Evolutionary conservation across 2,797 vertebrate species (phyloP), one percentile per base, ranked within the genome.

Genomic region (Amniataba percoides): DNA sequence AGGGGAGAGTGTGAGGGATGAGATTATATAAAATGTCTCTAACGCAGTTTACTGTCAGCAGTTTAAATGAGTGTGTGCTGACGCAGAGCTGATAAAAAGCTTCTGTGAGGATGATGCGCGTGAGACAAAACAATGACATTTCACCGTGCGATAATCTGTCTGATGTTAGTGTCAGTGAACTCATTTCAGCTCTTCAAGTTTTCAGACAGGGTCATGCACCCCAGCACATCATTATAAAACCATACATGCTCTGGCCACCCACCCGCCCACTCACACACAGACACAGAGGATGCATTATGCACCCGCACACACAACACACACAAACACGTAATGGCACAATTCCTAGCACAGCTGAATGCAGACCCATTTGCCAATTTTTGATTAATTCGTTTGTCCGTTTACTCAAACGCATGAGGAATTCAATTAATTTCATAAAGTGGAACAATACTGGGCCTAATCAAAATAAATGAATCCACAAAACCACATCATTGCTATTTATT

Each of bases 401-500:
- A 81, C 80, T 88, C 80, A 74, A 86, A 89, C 51, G 87, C 90
- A 88, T 83, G 82, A 90, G 80, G 68, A 90, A 92, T 91, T 93
- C 86, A 91, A 92, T 94, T 93, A 94, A 89, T 94, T 90, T 89
- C 77, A 85, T 86, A 84, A 88, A 89, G 90, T 92, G 92, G 87
- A 92, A 94, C 88, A 92, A 93, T 90, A 85, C 75, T 80, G 82
- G 81, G 78, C 74, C 75, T 92, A 94, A 93, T 93, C 91, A 92
- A 86, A 94, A 93, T 91, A 91, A 94, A 94, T 94, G 85, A 91
- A 93, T 92, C 84, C 87, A 89, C 86, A 87, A 90, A 87, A 88
- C 71, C 83, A 91, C 80, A 93, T 92, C 81, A 92, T 91, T 91
- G 89, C 88, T 87, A 82, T 93, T 92, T 89, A 91, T 92, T 89